These are phyloP conservation scores for Thysanoteuthis rhombus DNA, from an alignment of 2,888 invertebrate genomes.

Conservation along the genomic window DNA sequence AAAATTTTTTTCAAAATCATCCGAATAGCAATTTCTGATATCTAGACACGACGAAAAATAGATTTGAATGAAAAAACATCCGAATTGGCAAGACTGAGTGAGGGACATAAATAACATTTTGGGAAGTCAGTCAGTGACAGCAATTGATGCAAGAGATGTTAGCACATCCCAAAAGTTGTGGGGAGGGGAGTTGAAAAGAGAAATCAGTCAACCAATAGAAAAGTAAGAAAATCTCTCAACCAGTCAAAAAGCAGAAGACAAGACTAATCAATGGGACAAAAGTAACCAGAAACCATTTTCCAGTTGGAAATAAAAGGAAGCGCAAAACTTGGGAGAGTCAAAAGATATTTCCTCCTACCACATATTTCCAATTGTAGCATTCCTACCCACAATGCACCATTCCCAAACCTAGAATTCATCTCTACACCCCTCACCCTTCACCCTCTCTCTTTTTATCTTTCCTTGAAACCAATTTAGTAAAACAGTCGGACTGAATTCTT, in stretches of 20 bases:
- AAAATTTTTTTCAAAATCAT: too few species aligned
- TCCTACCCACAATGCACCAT: not conserved
- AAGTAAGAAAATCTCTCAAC: too few species aligned
- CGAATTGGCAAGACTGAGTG: too few species aligned
- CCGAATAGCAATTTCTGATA: too few species aligned
- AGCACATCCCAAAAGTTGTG: too few species aligned
- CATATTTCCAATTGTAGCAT: not conserved
- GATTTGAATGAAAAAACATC: too few species aligned
- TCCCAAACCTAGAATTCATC: not conserved
- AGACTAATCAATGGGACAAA: not conserved
- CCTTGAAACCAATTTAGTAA: not conserved
- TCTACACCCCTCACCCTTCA: not conserved
- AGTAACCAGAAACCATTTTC: not conserved
- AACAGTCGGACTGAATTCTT: not conserved
- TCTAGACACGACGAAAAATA: too few species aligned
- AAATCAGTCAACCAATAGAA: not conserved
- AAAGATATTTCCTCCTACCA: not conserved
- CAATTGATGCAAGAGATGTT: too few species aligned
- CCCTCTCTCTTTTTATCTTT: not conserved
- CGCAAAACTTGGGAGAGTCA: not conserved
- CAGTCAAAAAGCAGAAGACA: too few species aligned
- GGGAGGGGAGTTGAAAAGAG: not conserved
- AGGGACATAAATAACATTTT: too few species aligned
- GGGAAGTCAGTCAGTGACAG: too few species aligned
- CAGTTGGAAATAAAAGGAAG: not conserved